These are phyloP conservation scores for Oryzias sinensis DNA, from an alignment of 2,797 vertebrate genomes.

Conservation along the genomic window DNA sequence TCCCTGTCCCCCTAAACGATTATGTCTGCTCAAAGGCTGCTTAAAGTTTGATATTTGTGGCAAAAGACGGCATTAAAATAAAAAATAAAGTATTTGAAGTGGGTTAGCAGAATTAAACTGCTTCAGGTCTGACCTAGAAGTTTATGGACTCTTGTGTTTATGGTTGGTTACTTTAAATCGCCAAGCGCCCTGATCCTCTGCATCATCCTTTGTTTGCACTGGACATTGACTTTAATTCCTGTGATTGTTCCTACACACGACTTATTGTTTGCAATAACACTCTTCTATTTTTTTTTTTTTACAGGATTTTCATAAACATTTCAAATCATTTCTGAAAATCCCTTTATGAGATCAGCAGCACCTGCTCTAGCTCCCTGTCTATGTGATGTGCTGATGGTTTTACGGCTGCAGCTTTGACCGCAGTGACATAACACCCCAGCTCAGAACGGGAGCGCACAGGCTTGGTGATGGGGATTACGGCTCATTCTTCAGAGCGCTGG, in stretches of 20 bases:
- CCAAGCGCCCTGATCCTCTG: slow-evolving; percentile 2
- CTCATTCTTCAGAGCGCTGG: slow-evolving; percentile 61
- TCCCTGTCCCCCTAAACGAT: too few relatives aligned
- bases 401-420: slow-evolving; percentile 24
- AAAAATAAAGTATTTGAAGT: not conserved
- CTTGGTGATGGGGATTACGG: slow-evolving; percentile 62
- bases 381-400: slow-evolving; percentile 35
- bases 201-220: slow-evolving; percentile 7
- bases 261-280: not conserved
- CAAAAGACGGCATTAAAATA: too few relatives aligned
- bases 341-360: slow-evolving; percentile 16
- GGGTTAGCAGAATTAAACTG: not conserved
- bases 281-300: slow-evolving; percentile 8
- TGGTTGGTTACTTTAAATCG: not conserved
- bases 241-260: not conserved
- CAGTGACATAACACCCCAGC: slow-evolving; percentile 55
- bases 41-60: too few relatives aligned
- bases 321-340: slow-evolving; percentile 31
- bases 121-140: not conserved
- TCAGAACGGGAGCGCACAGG: slow-evolving; percentile 32
- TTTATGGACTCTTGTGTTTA: not conserved
- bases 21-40: too few relatives aligned
- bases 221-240: slow-evolving; percentile 5
- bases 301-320: slow-evolving; percentile 7
- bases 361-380: slow-evolving; percentile 16